A percentile compares a stretch with the other conserved stretches of the same genome.
phyloP scores from a whole-genome alignment of 2,113 vertebrate species.

The Chaetodon auriga region DNA sequence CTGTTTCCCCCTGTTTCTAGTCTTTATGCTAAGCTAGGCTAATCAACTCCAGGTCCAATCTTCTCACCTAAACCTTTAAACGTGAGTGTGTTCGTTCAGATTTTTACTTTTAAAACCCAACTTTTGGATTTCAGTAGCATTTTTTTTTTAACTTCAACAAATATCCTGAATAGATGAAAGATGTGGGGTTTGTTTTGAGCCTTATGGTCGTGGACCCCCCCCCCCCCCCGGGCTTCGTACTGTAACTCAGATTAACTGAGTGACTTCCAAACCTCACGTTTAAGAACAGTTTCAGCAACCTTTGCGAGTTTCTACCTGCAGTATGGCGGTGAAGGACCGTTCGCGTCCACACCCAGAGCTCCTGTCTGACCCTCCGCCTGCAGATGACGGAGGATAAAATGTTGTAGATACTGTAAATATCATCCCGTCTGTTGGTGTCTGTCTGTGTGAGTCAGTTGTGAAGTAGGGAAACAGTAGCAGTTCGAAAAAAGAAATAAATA shows the following conservation, averaged over 20 bases:
- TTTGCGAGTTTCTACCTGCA: slow-evolving; percentile 38
- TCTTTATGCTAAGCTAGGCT: neutral
- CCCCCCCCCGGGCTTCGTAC: slow-evolving; percentile 7
- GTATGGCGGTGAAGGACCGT: slow-evolving; percentile 26
- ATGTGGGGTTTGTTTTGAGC: neutral
- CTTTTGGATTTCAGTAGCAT: neutral
- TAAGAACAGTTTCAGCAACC: neutral
- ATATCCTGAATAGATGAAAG: neutral
- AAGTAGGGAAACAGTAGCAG: slow-evolving; percentile 75
- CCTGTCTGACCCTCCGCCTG: slow-evolving; percentile 30
- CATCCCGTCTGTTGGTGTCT: slow-evolving; percentile 51
- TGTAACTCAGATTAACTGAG: slow-evolving; percentile 37
- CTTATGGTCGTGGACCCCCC: neutral
- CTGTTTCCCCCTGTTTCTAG: neutral
- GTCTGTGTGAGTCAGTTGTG: slow-evolving; percentile 71
- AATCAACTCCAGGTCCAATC: neutral
- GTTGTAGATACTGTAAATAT: slow-evolving; percentile 76
- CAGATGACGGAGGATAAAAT: slow-evolving; percentile 30
- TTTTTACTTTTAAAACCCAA: neutral
- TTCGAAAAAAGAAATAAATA: slow-evolving; percentile 23
- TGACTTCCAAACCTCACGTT: slow-evolving; percentile 34
- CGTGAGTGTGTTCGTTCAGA: neutral
- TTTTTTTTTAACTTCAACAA: neutral
- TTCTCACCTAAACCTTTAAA: neutral
- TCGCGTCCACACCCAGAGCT: neutral